phyloP scores from a whole-genome alignment of 2,113 vertebrate species.

The Terrapene triunguis region DNA sequence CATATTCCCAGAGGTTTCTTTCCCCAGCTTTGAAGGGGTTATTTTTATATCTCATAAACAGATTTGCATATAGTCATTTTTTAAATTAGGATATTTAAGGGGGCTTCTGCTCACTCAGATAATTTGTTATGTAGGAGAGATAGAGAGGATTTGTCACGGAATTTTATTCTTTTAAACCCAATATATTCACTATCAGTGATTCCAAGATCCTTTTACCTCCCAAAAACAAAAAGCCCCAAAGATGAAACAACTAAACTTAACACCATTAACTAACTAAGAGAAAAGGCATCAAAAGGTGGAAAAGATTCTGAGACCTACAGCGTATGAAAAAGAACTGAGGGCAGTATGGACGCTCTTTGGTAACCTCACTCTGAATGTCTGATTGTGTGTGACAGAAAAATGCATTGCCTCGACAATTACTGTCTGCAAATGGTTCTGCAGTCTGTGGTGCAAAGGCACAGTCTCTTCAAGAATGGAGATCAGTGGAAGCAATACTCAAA shows the following conservation, averaged over 20 bases:
- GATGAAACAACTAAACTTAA: background rate
- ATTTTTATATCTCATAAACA: background rate
- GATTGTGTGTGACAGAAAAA: rapidly evolving
- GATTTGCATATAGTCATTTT: background rate
- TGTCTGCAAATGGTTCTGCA: background rate
- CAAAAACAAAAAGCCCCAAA: background rate
- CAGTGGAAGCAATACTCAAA: background rate
- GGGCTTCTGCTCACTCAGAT: background rate
- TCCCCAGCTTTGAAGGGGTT: background rate
- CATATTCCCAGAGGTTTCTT: background rate
- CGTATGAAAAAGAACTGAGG: background rate
- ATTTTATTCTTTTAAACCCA: conserved; percentile 13
- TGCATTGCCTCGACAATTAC: background rate
- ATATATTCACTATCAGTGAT: background rate
- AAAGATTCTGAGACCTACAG: background rate
- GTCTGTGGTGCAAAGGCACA: background rate
- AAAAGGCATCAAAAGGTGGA: background rate
- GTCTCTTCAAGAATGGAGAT: no score
- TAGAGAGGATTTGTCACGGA: background rate
- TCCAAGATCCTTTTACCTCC: background rate
- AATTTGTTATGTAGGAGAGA: background rate
- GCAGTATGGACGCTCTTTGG: background rate
- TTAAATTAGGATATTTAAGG: background rate
- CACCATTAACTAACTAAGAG: background rate
- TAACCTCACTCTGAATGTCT: background rate